Conservation (phyloP, 2,888 invertebrate genomes). For the Branchellion lobata region DNA sequence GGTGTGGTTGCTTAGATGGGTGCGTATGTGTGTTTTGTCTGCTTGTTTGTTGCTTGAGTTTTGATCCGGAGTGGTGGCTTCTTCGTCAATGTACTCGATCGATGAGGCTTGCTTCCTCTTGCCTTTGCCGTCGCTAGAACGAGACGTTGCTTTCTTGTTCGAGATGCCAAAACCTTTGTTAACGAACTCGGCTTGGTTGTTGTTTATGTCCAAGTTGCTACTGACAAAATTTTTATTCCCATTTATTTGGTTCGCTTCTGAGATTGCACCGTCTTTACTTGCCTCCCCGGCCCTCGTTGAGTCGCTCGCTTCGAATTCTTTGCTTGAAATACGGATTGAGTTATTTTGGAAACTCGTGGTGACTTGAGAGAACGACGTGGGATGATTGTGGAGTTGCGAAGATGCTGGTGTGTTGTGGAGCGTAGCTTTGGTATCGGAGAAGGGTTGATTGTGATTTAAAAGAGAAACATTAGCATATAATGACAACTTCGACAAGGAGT, state of each 20-base stretch:
- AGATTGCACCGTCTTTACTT: background rate
- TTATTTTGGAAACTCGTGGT: background rate
- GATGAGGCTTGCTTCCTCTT: slow-evolving; percentile 9
- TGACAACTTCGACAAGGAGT: too few relatives aligned
- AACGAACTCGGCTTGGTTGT: background rate
- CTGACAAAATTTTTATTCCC: background rate
- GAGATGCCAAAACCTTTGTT: background rate
- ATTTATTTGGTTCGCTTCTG: background rate
- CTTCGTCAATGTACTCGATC: slow-evolving; percentile 45
- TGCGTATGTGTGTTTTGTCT: background rate
- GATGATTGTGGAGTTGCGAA: too few relatives aligned
- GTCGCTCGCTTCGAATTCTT: background rate
- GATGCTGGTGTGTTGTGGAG: too few relatives aligned
- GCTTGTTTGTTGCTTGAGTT: background rate
- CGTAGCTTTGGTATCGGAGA: too few relatives aligned
- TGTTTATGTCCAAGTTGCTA: background rate
- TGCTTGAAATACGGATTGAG: background rate
- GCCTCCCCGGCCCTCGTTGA: background rate
- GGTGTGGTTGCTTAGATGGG: background rate
- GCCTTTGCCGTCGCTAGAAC: background rate
- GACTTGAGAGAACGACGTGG: background rate
- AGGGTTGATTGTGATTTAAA: too few relatives aligned
- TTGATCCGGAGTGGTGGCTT: background rate
- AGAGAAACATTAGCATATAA: too few relatives aligned
- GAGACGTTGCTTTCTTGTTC: background rate